A percentile compares a stretch with the other conserved stretches of the same genome.
Conservation (phyloP, 2,888 invertebrate genomes). For the Aplocera efformata region DNA sequence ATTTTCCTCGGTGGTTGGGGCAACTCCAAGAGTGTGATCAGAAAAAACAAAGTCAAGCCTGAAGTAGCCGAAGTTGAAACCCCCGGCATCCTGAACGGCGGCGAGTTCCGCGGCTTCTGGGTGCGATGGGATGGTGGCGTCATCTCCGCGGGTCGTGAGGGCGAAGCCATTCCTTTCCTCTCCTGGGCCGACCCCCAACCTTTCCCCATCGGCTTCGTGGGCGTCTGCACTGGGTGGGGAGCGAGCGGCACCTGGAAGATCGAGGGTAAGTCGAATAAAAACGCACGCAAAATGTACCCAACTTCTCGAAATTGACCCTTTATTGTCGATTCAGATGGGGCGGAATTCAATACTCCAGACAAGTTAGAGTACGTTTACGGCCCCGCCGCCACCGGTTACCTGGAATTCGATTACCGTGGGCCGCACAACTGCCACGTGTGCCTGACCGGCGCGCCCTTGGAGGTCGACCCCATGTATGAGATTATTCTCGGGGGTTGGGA, state of each 20-base stretch:
- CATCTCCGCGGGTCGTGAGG: constrained; percentile 86
- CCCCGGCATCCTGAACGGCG: constrained; percentile 85
- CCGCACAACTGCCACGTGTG: constrained; percentile 84
- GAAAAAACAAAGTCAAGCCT: constrained; percentile 88
- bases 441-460: constrained; percentile 75
- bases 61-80: constrained; percentile 86
- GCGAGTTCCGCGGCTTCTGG: constrained; percentile 92
- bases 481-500: constrained; percentile 86
- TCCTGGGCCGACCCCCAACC: constrained; percentile 86
- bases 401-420: constrained; percentile 81
- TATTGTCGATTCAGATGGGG: constrained; percentile 73
- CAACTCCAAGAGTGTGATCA: constrained; percentile 90
- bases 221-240: constrained; percentile 93
- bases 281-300: constrained; percentile 70
- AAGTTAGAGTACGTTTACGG: constrained; percentile 81
- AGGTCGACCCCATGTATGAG: constrained; percentile 83
- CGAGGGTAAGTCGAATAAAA: constrained; percentile 79
- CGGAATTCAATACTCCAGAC: constrained; percentile 78
- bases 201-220: constrained; percentile 86
- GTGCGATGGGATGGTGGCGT: constrained; percentile 87
- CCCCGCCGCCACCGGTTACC: constrained; percentile 74
- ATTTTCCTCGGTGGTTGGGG: constrained; percentile 94
- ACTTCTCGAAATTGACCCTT: constrained; percentile 49
- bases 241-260: constrained; percentile 90
- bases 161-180: constrained; percentile 86